phyloP scores from a whole-genome alignment of 2,113 vertebrate genomes.

The Neotragus moschatus region DNA sequence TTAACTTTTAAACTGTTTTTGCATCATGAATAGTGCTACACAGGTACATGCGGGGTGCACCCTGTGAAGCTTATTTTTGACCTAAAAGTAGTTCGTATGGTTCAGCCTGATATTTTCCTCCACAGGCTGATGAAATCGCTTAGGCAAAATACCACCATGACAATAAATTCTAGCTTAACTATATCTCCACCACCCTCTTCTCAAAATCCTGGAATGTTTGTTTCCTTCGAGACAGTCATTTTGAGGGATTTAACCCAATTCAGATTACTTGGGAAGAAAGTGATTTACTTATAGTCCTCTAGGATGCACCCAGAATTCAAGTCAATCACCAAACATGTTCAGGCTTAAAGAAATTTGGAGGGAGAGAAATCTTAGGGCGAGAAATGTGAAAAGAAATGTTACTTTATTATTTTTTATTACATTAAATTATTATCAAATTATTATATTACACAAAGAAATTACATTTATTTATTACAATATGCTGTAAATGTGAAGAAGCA shows the following conservation, averaged over 20 bases:
- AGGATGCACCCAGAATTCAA: background rate
- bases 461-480: background rate
- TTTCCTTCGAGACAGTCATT: background rate
- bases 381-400: background rate
- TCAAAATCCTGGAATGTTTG: background rate
- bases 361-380: background rate
- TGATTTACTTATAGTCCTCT: background rate
- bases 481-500: background rate
- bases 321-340: background rate
- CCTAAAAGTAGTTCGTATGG: background rate
- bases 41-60: background rate
- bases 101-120: background rate
- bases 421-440: background rate
- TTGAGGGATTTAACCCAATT: background rate
- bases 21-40: background rate
- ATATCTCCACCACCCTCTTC: background rate
- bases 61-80: background rate
- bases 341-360: background rate
- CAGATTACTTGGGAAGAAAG: background rate
- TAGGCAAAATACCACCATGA: background rate
- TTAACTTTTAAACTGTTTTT: background rate
- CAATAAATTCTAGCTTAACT: background rate
- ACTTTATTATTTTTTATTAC: background rate
- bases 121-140: background rate
- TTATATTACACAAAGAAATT: background rate